Evolutionary conservation across 2,888 invertebrate species (phyloP).

Genomic region (Rotaria macrura): DNA sequence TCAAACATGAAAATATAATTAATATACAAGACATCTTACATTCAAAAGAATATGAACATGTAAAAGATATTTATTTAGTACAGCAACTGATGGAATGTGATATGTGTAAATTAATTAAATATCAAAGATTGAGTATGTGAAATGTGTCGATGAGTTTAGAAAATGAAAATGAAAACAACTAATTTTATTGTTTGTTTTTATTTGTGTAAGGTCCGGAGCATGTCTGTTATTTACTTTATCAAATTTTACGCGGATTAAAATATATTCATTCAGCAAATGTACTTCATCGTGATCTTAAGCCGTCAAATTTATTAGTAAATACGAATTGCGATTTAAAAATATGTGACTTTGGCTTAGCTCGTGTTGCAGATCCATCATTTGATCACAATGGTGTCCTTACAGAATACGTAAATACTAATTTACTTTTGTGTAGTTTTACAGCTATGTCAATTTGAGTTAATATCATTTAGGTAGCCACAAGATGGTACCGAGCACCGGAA

Average conservation of each 20-base stretch:
- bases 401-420: conserved; percentile 68
- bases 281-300: conserved; percentile 89
- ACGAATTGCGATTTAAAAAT: conserved; percentile 96
- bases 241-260: conserved; percentile 66
- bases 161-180: neutral
- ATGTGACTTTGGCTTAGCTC: conserved; percentile 96
- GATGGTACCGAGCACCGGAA: conserved; percentile 99
- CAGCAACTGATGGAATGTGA: conserved; percentile 99
- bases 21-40: conserved; percentile 96
- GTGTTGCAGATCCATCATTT: conserved; percentile 96
- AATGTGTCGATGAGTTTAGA: conserved; percentile 35
- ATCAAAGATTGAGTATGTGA: conserved; percentile 86
- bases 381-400: conserved; percentile 98
- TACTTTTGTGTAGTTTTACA: no score
- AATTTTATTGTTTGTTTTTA: neutral
- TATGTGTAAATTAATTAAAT: conserved; percentile 96
- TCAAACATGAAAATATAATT: conserved; percentile 98
- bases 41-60: conserved; percentile 64
- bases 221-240: conserved; percentile 98
- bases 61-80: conserved; percentile 67
- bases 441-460: no score
- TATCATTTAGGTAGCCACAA: conserved; percentile 67
- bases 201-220: conserved; percentile 59
- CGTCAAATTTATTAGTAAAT: conserved; percentile 91
- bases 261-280: conserved; percentile 99